Evolutionary conservation across 2,888 invertebrate species (phyloP).

Genomic region (Arge pagana): DNA sequence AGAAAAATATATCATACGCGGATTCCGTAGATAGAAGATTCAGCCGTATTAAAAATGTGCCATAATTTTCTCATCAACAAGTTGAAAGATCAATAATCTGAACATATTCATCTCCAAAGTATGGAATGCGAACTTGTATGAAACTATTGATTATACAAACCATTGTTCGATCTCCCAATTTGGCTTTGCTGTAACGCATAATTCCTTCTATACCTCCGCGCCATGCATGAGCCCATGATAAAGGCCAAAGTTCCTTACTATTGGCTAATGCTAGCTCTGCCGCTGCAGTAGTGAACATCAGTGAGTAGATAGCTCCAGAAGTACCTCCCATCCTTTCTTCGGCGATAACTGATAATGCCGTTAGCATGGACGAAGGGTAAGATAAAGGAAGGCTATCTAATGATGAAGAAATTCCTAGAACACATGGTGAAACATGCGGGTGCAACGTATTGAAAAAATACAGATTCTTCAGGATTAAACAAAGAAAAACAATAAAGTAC

Average conservation of each 20-base stretch:
- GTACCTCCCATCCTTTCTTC: constrained; percentile 79
- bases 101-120: no score
- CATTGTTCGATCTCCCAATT: constrained; percentile 77
- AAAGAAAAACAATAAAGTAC: no score
- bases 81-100: no score
- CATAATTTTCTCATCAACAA: constrained; percentile 9
- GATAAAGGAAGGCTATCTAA: constrained; percentile 37
- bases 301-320: constrained; percentile 78
- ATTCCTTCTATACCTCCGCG: constrained; percentile 65
- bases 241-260: constrained; percentile 31
- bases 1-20: no score
- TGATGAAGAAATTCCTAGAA: constrained; percentile 40
- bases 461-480: no score
- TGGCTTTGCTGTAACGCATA: constrained; percentile 73
- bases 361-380: constrained; percentile 59
- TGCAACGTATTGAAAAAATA: no score
- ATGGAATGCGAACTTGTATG: no score
- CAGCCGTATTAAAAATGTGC: constrained; percentile 12
- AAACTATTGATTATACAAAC: constrained; percentile 53
- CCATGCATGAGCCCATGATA: constrained; percentile 64
- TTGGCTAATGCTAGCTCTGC: constrained; percentile 46
- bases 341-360: constrained; percentile 65
- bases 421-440: no score
- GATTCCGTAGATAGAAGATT: constrained; percentile 12
- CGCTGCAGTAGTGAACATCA: constrained; percentile 72